Percentiles rank a stretch among this genome's conserved stretches.
Conservation (phyloP, 2,797 vertebrate species). For the Hydrocynus forskahlii region DNA sequence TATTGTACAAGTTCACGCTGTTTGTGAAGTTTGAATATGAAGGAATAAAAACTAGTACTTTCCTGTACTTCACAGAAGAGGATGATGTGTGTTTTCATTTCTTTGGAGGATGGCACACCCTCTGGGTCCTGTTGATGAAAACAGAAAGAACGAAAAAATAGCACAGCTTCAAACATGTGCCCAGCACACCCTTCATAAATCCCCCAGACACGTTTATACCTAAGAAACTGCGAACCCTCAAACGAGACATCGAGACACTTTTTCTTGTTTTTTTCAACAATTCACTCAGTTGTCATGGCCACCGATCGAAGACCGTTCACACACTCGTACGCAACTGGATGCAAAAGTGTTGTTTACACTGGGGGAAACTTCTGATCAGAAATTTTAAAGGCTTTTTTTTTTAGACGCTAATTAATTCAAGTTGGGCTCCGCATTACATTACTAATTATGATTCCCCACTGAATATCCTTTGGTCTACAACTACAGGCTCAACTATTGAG, state of each 20-base stretch:
- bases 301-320: neutral
- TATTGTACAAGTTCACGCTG: conserved; percentile 99
- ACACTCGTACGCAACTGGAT: neutral
- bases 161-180: neutral
- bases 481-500: neutral
- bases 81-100: conserved; percentile 63
- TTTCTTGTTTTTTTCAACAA: neutral
- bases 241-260: neutral
- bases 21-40: conserved; percentile 99
- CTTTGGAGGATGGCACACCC: neutral
- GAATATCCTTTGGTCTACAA: neutral
- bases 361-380: neutral
- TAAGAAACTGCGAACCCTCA: conserved; percentile 4
- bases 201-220: neutral
- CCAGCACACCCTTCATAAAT: neutral
- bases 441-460: conserved; percentile 3
- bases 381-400: neutral
- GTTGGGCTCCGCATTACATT: neutral
- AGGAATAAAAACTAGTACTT: conserved; percentile 97
- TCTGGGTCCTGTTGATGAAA: conserved; percentile 20
- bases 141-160: conserved; percentile 15
- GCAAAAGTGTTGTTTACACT: neutral
- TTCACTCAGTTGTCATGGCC: neutral
- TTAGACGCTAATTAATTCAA: conserved; percentile 9
- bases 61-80: conserved; percentile 86